These are phyloP conservation scores for Sabatieria punctata DNA, from an alignment of 2,888 invertebrate species.

Conservation along the genomic window DNA sequence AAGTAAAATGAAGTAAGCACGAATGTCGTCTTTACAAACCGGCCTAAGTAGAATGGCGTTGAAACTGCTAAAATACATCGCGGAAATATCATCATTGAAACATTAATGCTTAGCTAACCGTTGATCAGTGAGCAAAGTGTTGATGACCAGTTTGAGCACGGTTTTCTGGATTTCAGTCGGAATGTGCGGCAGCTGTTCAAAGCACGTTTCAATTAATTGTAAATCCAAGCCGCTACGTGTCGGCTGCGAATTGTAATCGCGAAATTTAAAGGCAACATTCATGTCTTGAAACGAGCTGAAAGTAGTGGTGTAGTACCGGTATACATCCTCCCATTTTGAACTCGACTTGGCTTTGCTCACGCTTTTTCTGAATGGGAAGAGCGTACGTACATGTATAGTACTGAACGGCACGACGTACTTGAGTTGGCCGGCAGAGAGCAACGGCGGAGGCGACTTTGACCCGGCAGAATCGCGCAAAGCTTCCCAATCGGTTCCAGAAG, in stretches of 20 bases:
- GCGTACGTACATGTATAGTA: no score
- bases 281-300: conserved; percentile 42
- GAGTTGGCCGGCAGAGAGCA: no score
- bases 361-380: conserved; percentile 19
- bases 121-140: conserved; percentile 37
- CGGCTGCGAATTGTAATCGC: conserved; percentile 1
- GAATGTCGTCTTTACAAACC: conserved; percentile 38
- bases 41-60: conserved; percentile 30
- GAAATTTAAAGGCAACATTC: conserved; percentile 42
- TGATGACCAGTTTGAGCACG: conserved; percentile 43
- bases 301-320: conserved; percentile 40
- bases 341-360: conserved; percentile 38
- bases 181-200: conserved; percentile 39
- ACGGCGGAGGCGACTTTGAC: no score
- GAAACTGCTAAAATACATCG: conserved; percentile 32
- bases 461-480: no score
- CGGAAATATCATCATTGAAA: background rate
- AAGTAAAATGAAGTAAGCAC: conserved; percentile 41
- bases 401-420: no score
- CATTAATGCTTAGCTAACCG: conserved; percentile 23
- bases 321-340: conserved; percentile 39
- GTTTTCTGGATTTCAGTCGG: conserved; percentile 42
- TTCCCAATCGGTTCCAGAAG: no score
- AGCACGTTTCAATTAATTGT: background rate
- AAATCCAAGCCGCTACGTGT: no score